Conservation (phyloP, 2,888 invertebrate genomes). For the Rhodophaea formosa region DNA sequence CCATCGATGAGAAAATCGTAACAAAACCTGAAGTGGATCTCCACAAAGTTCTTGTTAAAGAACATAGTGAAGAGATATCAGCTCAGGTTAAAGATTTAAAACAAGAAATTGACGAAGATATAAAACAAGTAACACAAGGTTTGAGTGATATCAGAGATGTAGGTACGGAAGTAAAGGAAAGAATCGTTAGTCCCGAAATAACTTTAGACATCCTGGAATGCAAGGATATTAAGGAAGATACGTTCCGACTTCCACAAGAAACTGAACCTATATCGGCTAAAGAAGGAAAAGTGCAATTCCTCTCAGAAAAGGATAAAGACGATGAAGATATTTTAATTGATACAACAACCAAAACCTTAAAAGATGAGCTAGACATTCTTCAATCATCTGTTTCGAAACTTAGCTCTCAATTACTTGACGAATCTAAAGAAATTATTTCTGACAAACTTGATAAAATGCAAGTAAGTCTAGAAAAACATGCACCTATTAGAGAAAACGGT, state of each 20-base stretch:
- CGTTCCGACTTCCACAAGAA: conserved; percentile 24
- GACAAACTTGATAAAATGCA: conserved; percentile 67
- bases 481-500: conserved; percentile 28
- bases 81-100: conserved; percentile 28
- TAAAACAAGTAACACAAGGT: not conserved
- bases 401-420: not conserved
- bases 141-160: not conserved
- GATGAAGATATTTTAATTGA: conserved; percentile 14
- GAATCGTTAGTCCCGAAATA: not conserved
- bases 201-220: not conserved
- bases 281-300: conserved; percentile 30
- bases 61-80: conserved; percentile 48
- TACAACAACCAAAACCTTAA: conserved; percentile 16
- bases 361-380: not conserved
- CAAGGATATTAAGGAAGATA: not conserved
- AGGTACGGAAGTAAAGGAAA: not conserved
- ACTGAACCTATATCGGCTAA: conserved; percentile 30
- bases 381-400: not conserved
- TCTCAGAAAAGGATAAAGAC: conserved; percentile 31
- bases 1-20: conserved; percentile 41
- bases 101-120: conserved; percentile 27
- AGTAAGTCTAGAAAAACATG: conserved; percentile 63
- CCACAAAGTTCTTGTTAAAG: conserved; percentile 50
- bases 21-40: conserved; percentile 43
- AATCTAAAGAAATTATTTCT: conserved; percentile 42